phyloP scores from a whole-genome alignment of 2,113 vertebrate genomes.

The Plecturocebus donacophilus region DNA sequence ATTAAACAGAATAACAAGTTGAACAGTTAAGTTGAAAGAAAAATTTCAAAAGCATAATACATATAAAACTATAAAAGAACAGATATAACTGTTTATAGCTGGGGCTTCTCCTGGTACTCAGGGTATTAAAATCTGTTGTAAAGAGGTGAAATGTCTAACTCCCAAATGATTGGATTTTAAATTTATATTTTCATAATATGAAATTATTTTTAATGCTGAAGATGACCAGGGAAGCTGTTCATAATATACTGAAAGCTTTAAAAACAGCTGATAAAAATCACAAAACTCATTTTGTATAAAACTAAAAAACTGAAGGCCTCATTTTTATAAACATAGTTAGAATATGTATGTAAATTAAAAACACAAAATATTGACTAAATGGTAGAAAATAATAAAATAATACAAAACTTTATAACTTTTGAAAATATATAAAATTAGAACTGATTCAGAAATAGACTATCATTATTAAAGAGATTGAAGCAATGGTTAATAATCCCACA shows the following conservation, averaged over 20 bases:
- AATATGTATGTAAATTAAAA: background rate
- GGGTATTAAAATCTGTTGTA: background rate
- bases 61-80: background rate
- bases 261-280: background rate
- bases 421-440: background rate
- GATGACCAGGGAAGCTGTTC: background rate
- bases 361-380: background rate
- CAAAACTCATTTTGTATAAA: background rate
- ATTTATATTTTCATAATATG: background rate
- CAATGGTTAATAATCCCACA: background rate
- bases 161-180: background rate
- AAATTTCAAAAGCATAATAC: background rate
- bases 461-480: background rate
- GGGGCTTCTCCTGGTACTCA: background rate
- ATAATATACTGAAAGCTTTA: background rate
- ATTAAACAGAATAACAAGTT: background rate
- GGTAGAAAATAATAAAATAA: background rate
- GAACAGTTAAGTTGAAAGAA: background rate
- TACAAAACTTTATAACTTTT: background rate
- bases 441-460: background rate
- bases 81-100: background rate
- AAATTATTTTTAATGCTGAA: background rate
- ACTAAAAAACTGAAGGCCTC: background rate
- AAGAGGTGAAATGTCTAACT: background rate
- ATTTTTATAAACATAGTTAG: background rate